phyloP scores from a whole-genome alignment of 2,113 vertebrate genomes.

The Salvelinus alpinus region DNA sequence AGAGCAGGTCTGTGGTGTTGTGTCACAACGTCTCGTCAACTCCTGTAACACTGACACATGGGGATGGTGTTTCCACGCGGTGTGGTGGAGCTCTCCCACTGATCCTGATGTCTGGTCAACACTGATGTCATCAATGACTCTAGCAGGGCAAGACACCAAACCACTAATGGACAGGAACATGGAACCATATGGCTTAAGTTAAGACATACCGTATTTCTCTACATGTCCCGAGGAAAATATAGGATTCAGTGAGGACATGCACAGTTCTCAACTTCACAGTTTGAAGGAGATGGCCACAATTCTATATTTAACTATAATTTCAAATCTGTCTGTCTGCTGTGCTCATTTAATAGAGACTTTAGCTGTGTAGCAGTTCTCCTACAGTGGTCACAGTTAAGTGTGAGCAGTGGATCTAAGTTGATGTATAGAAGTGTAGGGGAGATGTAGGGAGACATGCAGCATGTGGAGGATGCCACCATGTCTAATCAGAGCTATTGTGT shows the following conservation, averaged over 20 bases:
- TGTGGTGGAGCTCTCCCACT: slow-evolving; percentile 54
- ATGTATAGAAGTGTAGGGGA: slow-evolving; percentile 5
- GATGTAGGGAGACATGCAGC: slow-evolving; percentile 34
- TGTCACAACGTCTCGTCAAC: too few species aligned
- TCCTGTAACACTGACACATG: not conserved
- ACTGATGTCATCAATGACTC: slow-evolving; percentile 80
- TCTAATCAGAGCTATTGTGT: slow-evolving; percentile 59
- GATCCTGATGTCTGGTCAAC: slow-evolving; percentile 64
- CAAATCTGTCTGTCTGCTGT: not conserved
- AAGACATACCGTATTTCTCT: slow-evolving; percentile 50
- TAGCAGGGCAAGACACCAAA: slow-evolving; percentile 64
- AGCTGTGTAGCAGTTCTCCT: not conserved
- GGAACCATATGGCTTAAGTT: slow-evolving; percentile 71
- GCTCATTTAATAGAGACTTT: slow-evolving; percentile 9
- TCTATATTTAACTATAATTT: slow-evolving; percentile 7
- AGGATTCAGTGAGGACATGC: slow-evolving; percentile 36
- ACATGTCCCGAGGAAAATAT: slow-evolving; percentile 45
- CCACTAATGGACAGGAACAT: slow-evolving; percentile 68
- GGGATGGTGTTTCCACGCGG: slow-evolving; percentile 51
- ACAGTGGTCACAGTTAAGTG: slow-evolving; percentile 15
- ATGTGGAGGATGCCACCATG: slow-evolving; percentile 37
- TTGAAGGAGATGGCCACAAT: slow-evolving; percentile 29
- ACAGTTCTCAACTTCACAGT: slow-evolving; percentile 43
- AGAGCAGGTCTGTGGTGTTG: too few species aligned
- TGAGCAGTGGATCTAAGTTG: slow-evolving; percentile 7